Conservation (phyloP, 1,140 invertebrate species). For the Aphelinus atriplicis region DNA sequence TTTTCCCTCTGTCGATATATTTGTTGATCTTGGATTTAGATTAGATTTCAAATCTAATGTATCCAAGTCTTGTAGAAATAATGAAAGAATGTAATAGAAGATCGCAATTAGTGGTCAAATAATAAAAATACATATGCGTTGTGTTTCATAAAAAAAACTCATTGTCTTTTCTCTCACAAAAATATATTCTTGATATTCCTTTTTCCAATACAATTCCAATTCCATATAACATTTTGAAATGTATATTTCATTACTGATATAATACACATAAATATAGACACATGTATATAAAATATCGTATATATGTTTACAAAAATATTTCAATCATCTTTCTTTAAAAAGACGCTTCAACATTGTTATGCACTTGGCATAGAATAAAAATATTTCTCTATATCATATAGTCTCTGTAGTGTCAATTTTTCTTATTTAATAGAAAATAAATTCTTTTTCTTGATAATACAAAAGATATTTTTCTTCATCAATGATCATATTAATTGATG, state of each 20-base stretch:
- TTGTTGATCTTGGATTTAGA: slow-evolving; percentile 39
- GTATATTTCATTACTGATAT: slow-evolving; percentile 2
- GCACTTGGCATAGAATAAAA: too few species aligned
- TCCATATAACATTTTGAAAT: slow-evolving; percentile 5
- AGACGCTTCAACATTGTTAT: too few species aligned
- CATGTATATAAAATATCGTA: not conserved
- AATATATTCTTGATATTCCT: slow-evolving; percentile 17
- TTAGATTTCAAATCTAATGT: slow-evolving; percentile 38
- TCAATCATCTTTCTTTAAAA: too few species aligned
- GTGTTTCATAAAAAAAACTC: slow-evolving; percentile 40
- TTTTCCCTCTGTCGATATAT: slow-evolving; percentile 42
- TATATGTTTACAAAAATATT: not conserved
- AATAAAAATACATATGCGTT: slow-evolving; percentile 42
- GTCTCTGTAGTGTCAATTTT: too few species aligned
- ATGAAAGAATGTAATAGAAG: slow-evolving; percentile 41
- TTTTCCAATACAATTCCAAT: too few species aligned
- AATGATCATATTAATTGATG: too few species aligned
- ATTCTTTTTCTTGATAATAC: too few species aligned
- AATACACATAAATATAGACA: slow-evolving; percentile 20
- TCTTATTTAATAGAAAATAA: too few species aligned
- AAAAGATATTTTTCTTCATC: too few species aligned
- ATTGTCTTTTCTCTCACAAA: slow-evolving; percentile 22
- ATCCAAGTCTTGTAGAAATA: slow-evolving; percentile 39
- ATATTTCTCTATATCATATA: too few species aligned
- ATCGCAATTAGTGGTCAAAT: slow-evolving; percentile 31